Conservation (phyloP, 2,888 invertebrate species). For the Lissonota sp. region DNA sequence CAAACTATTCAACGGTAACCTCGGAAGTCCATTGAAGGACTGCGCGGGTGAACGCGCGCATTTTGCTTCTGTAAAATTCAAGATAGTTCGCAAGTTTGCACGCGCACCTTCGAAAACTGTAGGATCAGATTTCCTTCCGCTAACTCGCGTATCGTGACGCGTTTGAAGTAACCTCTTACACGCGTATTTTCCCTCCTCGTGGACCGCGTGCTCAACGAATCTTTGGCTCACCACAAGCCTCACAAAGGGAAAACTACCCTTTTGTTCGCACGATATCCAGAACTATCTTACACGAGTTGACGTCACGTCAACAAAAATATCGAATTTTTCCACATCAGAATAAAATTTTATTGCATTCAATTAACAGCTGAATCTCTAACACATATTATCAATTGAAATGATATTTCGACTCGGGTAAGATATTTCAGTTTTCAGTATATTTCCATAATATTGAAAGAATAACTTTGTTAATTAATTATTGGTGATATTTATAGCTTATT, state of each 20-base stretch:
- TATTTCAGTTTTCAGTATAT: too few relatives aligned
- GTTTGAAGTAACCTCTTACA: too few relatives aligned
- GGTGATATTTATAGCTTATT: too few relatives aligned
- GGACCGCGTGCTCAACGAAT: conserved; percentile 29
- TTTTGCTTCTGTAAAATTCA: conserved; percentile 30
- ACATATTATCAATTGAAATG: too few relatives aligned
- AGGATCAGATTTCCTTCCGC: conserved; percentile 22
- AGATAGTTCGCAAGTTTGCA: conserved; percentile 25
- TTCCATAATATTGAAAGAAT: too few relatives aligned
- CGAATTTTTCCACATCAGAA: neutral
- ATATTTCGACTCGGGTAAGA: too few relatives aligned
- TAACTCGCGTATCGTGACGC: too few relatives aligned
- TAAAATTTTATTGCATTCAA: too few relatives aligned
- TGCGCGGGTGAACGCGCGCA: neutral
- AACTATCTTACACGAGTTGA: neutral
- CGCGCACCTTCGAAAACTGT: neutral
- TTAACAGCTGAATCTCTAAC: too few relatives aligned
- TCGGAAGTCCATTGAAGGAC: conserved; percentile 28
- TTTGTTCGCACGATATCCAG: neutral
- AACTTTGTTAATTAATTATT: too few relatives aligned
- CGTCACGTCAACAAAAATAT: neutral
- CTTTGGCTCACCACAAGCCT: conserved; percentile 36
- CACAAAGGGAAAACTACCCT: conserved; percentile 5
- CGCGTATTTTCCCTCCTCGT: too few relatives aligned
- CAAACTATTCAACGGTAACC: conserved; percentile 38